Conservation (phyloP, 92 coral and sea anemone species). For the Zoanthus sansibaricus region DNA sequence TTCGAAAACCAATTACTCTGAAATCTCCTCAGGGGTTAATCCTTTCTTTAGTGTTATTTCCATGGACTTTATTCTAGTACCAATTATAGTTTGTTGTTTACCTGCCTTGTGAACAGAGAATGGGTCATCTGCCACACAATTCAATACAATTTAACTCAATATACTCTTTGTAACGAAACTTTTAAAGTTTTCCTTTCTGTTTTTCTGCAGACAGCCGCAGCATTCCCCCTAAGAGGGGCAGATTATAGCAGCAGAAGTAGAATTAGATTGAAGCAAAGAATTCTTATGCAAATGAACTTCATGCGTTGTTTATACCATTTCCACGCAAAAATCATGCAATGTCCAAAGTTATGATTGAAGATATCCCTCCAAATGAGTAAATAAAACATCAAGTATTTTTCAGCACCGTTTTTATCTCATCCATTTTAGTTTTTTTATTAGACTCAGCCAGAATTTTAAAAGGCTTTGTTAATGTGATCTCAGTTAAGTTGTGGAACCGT, state of each 20-base stretch:
- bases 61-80: slow-evolving; percentile 88
- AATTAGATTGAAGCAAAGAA: slow-evolving; percentile 58
- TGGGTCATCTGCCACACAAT: slow-evolving; percentile 95
- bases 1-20: slow-evolving; percentile 81
- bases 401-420: neutral
- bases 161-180: slow-evolving; percentile 67
- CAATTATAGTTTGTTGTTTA: slow-evolving; percentile 93
- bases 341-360: slow-evolving; percentile 8
- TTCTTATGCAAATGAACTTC: slow-evolving; percentile 77
- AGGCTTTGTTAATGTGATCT: neutral
- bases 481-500: neutral
- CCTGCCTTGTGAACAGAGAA: slow-evolving; percentile 85
- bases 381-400: neutral
- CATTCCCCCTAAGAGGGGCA: slow-evolving; percentile 19
- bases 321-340: slow-evolving; percentile 34
- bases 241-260: slow-evolving; percentile 21
- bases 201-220: slow-evolving; percentile 44
- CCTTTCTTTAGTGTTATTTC: slow-evolving; percentile 80
- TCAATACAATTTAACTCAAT: slow-evolving; percentile 80
- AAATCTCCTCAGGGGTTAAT: slow-evolving; percentile 83
- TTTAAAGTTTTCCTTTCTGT: slow-evolving; percentile 54
- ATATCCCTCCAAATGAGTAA: neutral
- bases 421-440: neutral
- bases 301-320: slow-evolving; percentile 56
- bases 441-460: neutral